Percentiles rank a stretch among this genome's conserved stretches.
Evolutionary conservation across 2,113 vertebrate species (phyloP).

Genomic region (Nyctibius bracteatus): DNA sequence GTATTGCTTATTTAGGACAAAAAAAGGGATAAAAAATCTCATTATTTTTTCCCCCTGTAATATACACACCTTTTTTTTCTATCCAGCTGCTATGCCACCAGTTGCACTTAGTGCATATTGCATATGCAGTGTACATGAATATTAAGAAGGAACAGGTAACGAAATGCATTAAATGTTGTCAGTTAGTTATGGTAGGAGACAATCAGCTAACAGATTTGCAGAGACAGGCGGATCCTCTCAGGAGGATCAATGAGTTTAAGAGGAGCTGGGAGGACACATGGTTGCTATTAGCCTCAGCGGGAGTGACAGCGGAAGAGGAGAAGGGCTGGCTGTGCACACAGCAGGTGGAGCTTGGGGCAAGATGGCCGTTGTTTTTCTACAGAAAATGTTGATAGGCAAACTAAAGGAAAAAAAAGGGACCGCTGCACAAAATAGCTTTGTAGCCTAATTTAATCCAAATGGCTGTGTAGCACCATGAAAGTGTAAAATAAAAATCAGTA

Average conservation of each 20-base stretch:
- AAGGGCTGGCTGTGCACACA: not conserved
- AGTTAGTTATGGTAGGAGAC: not conserved
- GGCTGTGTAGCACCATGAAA: not conserved
- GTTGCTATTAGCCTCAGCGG: slow-evolving; percentile 25
- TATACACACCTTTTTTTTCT: not conserved
- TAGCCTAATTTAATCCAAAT: not conserved
- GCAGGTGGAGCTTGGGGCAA: slow-evolving; percentile 19
- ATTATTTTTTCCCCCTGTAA: not conserved
- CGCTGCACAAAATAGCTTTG: not conserved
- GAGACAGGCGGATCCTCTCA: not conserved
- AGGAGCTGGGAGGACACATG: slow-evolving; percentile 20
- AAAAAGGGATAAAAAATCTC: accelerated
- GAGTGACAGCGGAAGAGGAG: not conserved
- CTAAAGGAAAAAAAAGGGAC: not conserved
- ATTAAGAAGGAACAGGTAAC: not conserved
- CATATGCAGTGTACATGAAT: not conserved
- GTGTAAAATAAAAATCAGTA: not conserved
- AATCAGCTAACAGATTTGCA: slow-evolving; percentile 32
- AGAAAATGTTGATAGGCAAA: not conserved
- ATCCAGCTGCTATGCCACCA: not conserved
- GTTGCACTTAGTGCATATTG: not conserved
- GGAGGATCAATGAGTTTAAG: not conserved
- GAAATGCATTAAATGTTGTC: not conserved
- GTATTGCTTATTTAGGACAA: not conserved
- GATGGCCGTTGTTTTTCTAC: not conserved